Base-by-base conservation (phyloP, 2,888 invertebrate genomes). In the Limnephilus marmoratus region DNA sequence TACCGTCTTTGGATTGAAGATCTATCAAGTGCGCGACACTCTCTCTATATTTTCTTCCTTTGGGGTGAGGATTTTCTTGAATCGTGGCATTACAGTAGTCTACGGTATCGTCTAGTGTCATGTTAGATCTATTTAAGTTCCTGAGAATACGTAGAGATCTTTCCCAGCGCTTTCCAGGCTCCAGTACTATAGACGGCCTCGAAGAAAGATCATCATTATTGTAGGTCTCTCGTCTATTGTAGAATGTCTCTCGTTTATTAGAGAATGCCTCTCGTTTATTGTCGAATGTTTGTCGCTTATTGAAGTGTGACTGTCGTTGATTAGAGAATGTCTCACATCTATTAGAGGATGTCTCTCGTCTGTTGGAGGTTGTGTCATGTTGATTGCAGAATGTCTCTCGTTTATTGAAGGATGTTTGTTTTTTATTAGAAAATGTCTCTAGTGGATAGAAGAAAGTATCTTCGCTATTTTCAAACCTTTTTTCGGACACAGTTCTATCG, bases 131-230 rank as follows among this genome's bases (percentile, higher is more conserved):
- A 91, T 95, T 96, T 94, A 96, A 95, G 94, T 96, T 96, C 93
- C 95, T 96, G 94, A 97, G 96, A 93, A 96, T 96, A 93, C 96
- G 97, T 9, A 97, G 94, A 0, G 97, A 97, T 94, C 97, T 96
- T 89, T 97, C 96, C 97, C 97, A 98, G 94, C 96, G 96, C 94
- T 97, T 98, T 0, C 97, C 97, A 18, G 97, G 97, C 94, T 96
- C 97, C 3, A 97, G 94, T 18, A 85, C 45, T 12, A 91, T 91
- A 2, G 91, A 91, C n/a, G 68, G 83, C 68, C 90, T 89, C 0
- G 83, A 68, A n/a, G 24, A 41, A 82, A 81, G 82, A 18, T 87
- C 68, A 31, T 68, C 53, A 49, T n/a, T 86, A 53, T 86, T 45
- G 49, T 13, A 49, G 29, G 83, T 34, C 9, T 83, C 83, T 34